A percentile compares a stretch with the other conserved stretches of the same genome.
Evolutionary conservation across 1,140 invertebrate genomes (phyloP).

Genomic region (Kradibia gibbosae): DNA sequence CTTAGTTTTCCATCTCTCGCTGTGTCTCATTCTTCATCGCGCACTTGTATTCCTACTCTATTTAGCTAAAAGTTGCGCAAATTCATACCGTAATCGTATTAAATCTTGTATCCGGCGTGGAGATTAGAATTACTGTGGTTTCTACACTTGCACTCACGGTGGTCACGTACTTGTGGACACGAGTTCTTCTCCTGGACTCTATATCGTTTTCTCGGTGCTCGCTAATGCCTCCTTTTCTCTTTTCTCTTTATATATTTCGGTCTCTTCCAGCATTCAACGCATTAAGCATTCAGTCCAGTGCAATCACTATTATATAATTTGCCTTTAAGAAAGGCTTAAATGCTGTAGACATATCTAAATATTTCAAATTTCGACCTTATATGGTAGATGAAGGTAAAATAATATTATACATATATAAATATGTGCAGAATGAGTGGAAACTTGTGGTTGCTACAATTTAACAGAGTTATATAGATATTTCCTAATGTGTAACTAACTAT

Average conservation of each 20-base stretch:
- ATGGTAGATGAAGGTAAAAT: not conserved
- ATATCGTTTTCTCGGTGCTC: not conserved
- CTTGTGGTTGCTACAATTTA: not conserved
- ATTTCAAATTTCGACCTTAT: not conserved
- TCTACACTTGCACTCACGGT: slow-evolving; percentile 18
- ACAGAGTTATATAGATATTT: not conserved
- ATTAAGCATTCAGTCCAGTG: not conserved
- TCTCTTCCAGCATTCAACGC: slow-evolving; percentile 1
- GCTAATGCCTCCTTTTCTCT: slow-evolving; percentile 5
- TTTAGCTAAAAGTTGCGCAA: slow-evolving; percentile 32
- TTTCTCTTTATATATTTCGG: not conserved
- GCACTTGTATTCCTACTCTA: not conserved
- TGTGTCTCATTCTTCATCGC: not conserved
- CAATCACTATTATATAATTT: slow-evolving; percentile 33
- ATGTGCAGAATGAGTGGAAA: not conserved
- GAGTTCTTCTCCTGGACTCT: not conserved
- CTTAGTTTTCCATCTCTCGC: not conserved
- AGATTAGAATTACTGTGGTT: slow-evolving; percentile 44
- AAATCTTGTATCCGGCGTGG: slow-evolving; percentile 41
- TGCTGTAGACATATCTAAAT: not conserved
- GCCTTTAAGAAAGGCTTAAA: not conserved
- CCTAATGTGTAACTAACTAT: not conserved
- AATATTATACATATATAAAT: not conserved
- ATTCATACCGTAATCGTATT: slow-evolving; percentile 44
- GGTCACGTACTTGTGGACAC: slow-evolving; percentile 27